Evolutionary conservation across 2,113 vertebrate species (phyloP).

Genomic region (Silurus glanis): DNA sequence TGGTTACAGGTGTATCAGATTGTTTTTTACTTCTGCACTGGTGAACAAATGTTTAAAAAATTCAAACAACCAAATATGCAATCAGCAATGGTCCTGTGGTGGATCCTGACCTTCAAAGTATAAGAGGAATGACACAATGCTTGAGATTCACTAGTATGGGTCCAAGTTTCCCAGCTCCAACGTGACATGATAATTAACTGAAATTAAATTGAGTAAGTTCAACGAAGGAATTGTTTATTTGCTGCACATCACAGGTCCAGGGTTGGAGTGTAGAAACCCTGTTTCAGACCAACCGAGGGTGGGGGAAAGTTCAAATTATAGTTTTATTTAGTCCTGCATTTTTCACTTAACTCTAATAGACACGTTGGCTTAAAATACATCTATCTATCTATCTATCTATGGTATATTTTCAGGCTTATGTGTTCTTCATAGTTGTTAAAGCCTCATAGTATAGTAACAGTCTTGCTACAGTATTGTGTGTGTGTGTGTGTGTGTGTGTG

Average conservation of each 20-base stretch:
- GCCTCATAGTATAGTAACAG: not conserved
- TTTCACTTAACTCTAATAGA: no score
- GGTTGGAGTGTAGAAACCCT: not conserved
- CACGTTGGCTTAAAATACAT: no score
- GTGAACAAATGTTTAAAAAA: not conserved
- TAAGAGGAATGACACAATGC: not conserved
- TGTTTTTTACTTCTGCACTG: not conserved
- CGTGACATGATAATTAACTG: not conserved
- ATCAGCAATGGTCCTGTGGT: not conserved
- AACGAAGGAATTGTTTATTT: not conserved
- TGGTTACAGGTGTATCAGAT: not conserved
- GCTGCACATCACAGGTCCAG: not conserved
- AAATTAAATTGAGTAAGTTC: not conserved
- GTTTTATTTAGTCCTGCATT: no score
- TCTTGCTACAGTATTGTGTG: not conserved
- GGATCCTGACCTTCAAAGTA: not conserved
- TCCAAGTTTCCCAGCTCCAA: not conserved
- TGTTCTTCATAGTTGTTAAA: not conserved
- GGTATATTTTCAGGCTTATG: not conserved
- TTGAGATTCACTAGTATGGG: not conserved
- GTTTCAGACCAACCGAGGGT: not conserved
- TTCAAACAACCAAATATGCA: not conserved
- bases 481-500: not conserved
- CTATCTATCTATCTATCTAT: no score
- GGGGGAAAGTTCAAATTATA: no score